Evolutionary conservation across 2,113 vertebrate species (phyloP), one percentile per base, ranked within the genome.

Genomic region (Lontra canadensis): DNA sequence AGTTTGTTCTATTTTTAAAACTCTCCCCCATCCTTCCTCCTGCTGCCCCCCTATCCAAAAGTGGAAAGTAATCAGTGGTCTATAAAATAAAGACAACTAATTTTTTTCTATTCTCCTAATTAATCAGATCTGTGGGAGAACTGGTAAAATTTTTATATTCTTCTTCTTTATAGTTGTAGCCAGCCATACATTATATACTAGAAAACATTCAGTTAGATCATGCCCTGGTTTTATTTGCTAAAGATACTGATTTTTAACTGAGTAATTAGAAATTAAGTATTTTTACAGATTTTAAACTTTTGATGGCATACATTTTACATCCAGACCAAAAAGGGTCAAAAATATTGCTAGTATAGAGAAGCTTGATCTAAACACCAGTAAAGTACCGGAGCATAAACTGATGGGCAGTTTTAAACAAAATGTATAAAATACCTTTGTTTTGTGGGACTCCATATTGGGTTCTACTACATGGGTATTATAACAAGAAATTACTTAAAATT

Each of bases 231-330:
- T 96, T 81, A 94, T 63, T 86, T 93, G 25, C 17, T 76, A 81
- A 78, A 69, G 34, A 76, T 78, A 86, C 2, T 92, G 39, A 78
- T 74, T 85, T 97, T 92, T 95, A 90, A 85, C 57, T 84, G 47
- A 88, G 2, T 52, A 69, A 85, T 91, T 94, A 85, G 31, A 61
- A 61, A 82, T 91, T 84, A 97, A 90, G 29, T 85, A 79, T 88
- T 96, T 90, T 94, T 91, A n/a, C 36, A 94, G 39, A 93, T 71
- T 88, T 97, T 94, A 63, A 92, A 69, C 12, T 95, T 97, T 97
- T 96, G 15, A 5, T 88, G 69, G 23, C 52, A 81, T 81, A 31
- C 49, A 11, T 88, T 98, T 96, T 88, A 83, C 55, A 65, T 85
- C 84, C 61, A 95, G 31, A 67, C 69, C 55, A 79, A 87, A 96